Conservation (phyloP, 1,140 invertebrate genomes). For the Potamilus streckersoni region DNA sequence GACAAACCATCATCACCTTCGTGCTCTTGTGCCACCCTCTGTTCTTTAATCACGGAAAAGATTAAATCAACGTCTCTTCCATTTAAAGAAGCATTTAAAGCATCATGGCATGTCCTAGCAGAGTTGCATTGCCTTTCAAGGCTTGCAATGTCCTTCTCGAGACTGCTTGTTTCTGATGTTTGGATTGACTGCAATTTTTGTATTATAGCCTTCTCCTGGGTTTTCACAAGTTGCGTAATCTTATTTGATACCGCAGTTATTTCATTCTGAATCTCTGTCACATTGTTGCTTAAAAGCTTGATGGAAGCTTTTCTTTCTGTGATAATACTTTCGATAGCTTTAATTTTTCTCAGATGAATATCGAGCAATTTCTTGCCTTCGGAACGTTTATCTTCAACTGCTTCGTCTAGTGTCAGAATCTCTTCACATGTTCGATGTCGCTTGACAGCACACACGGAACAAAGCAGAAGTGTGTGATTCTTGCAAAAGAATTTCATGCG, state of each 20-base stretch:
- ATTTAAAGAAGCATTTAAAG: conserved; percentile 13
- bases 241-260: conserved; percentile 26
- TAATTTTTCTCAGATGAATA: conserved; percentile 11
- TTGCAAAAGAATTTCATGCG: conserved; percentile 31
- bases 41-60: conserved; percentile 27
- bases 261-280: conserved; percentile 27
- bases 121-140: conserved; percentile 11
- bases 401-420: conserved; percentile 20
- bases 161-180: conserved; percentile 10
- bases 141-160: conserved; percentile 19
- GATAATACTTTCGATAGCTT: conserved; percentile 19
- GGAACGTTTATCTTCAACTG: conserved; percentile 22
- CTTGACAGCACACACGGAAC: conserved; percentile 31
- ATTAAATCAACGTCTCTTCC: conserved; percentile 24
- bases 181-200: conserved; percentile 23
- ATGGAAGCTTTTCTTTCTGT: conserved; percentile 27
- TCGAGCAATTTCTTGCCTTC: conserved; percentile 26
- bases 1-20: conserved; percentile 15
- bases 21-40: conserved; percentile 15
- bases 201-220: conserved; percentile 17
- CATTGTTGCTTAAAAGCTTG: conserved; percentile 24
- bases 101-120: conserved; percentile 8
- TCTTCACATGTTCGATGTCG: conserved; percentile 27
- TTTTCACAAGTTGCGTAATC: conserved; percentile 27
- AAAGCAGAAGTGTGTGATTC: conserved; percentile 24